Percentiles rank a stretch among this genome's conserved stretches.
These are phyloP conservation scores for Myocastor coypus DNA, from an alignment of 2,113 vertebrate genomes.

Conservation along the genomic window DNA sequence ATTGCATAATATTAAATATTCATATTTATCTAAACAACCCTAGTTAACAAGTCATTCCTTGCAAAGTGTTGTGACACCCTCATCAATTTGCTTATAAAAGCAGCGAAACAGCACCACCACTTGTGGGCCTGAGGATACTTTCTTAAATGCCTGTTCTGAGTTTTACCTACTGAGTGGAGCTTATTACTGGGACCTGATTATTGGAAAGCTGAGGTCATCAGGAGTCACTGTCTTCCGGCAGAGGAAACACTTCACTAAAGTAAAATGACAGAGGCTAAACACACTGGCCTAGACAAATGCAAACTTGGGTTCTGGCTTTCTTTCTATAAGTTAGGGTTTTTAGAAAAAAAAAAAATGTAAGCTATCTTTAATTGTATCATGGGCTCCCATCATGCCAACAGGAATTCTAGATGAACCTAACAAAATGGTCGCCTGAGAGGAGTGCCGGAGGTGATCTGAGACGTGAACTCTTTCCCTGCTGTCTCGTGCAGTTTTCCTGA, in stretches of 20 bases:
- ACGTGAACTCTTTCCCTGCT: fast-evolving
- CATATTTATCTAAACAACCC: background rate
- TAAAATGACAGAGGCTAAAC: background rate
- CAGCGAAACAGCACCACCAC: background rate
- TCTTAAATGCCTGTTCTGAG: background rate
- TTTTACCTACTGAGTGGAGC: background rate
- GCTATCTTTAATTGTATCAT: background rate
- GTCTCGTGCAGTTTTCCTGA: background rate
- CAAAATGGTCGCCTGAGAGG: background rate
- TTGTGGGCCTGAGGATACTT: background rate
- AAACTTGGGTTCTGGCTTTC: background rate
- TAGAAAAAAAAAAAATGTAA: background rate
- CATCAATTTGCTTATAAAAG: background rate
- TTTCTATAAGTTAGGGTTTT: background rate
- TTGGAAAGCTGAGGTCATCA: background rate
- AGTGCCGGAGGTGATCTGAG: too few relatives aligned
- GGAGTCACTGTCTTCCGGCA: background rate
- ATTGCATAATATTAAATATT: background rate
- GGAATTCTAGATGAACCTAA: background rate
- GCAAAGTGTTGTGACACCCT: background rate
- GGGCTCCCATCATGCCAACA: background rate
- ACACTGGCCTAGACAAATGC: background rate
- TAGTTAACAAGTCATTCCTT: background rate
- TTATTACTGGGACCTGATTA: conserved; percentile 8
- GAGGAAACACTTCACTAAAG: background rate